Conservation (phyloP, 2,113 vertebrate genomes). For the Takifugu flavidus region DNA sequence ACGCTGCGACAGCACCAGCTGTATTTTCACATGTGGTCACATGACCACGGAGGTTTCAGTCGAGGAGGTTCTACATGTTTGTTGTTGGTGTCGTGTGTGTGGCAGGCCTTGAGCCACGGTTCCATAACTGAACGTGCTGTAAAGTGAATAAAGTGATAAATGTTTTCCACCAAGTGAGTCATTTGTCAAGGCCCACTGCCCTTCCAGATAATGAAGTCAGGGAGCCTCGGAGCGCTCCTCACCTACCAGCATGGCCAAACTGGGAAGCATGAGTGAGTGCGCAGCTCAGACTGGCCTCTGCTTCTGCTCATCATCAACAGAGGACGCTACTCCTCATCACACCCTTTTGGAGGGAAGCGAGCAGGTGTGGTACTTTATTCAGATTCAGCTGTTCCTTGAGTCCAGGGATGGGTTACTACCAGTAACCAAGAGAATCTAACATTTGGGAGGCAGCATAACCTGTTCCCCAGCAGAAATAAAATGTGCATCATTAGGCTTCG, state of each 20-base stretch:
- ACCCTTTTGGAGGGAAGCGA: not conserved
- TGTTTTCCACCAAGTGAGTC: constrained; percentile 29
- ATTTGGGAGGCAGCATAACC: not conserved
- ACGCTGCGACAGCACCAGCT: constrained; percentile 9
- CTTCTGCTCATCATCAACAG: not conserved
- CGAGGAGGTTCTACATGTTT: not conserved
- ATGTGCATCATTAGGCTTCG: too few species aligned
- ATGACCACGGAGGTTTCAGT: not conserved
- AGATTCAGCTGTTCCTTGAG: not conserved
- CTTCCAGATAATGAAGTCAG: constrained; percentile 48
- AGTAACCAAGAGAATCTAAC: not conserved
- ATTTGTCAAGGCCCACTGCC: constrained; percentile 34
- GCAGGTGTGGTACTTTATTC: constrained; percentile 18
- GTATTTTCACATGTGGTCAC: not conserved
- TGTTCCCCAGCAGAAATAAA: too few species aligned
- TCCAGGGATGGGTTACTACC: not conserved
- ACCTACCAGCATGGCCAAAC: constrained; percentile 27
- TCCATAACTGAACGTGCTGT: constrained; percentile 9
- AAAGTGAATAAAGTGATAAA: constrained; percentile 21
- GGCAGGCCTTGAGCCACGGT: not conserved
- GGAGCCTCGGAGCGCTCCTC: constrained; percentile 33
- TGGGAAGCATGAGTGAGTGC: constrained; percentile 23
- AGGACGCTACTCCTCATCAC: constrained; percentile 9
- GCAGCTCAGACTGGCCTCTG: not conserved
- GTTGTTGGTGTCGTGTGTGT: constrained; percentile 1